Percentiles rank a stretch among this genome's conserved stretches.
Conservation (phyloP, 2,888 invertebrate genomes). For the Pemphredon lugubris region DNA sequence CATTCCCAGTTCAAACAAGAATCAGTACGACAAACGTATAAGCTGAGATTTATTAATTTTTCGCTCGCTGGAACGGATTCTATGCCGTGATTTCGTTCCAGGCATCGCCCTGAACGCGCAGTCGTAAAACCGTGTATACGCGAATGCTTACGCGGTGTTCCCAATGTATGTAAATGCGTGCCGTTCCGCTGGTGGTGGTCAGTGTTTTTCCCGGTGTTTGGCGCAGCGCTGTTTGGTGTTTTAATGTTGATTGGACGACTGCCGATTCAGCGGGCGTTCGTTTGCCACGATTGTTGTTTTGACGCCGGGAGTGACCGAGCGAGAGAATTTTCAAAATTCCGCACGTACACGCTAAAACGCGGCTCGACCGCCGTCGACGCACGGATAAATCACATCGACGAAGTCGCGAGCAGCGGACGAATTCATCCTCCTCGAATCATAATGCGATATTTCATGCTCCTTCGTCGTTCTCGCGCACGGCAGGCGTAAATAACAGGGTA, state of each 20-base stretch:
- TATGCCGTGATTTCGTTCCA: too few species aligned
- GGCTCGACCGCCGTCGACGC: neutral
- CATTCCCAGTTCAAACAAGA: too few species aligned
- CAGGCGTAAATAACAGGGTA: too few species aligned
- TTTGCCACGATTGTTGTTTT: conserved; percentile 74
- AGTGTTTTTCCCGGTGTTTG: conserved; percentile 72
- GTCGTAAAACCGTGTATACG: conserved; percentile 46
- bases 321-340: conserved; percentile 61
- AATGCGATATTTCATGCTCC: conserved; percentile 2
- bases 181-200: conserved; percentile 46
- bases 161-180: conserved; percentile 29
- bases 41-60: too few species aligned
- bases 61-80: too few species aligned
- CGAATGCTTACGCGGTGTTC: neutral
- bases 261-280: conserved; percentile 78
- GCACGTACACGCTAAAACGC: conserved; percentile 15
- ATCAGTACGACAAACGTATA: too few species aligned
- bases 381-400: conserved; percentile 32
- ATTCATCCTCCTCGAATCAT: conserved; percentile 28
- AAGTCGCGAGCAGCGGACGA: conserved; percentile 32
- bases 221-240: conserved; percentile 75
- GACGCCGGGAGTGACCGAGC: conserved; percentile 25
- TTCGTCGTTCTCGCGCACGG: too few species aligned
- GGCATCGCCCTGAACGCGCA: too few species aligned
- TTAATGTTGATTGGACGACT: conserved; percentile 80